Conservation (phyloP, 2,888 invertebrate species). For the Orthosia cruda region DNA sequence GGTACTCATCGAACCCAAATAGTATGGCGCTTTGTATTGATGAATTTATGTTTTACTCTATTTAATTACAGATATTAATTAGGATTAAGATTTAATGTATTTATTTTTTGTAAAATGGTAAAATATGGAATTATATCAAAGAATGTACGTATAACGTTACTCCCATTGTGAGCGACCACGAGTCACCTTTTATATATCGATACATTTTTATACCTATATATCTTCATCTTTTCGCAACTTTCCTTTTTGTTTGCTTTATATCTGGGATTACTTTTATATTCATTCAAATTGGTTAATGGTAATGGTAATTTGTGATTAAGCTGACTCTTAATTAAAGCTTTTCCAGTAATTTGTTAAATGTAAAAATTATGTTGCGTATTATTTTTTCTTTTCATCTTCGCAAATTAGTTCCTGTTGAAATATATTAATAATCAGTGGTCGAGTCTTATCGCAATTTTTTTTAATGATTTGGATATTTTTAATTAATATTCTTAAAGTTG, state of each 20-base stretch:
- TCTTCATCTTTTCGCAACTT: not conserved
- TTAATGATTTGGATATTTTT: not conserved
- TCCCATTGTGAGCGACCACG: too few relatives aligned
- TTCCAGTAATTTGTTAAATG: constrained; percentile 6
- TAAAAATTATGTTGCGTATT: not conserved
- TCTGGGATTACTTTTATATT: not conserved
- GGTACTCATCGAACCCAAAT: too few relatives aligned
- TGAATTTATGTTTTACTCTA: too few relatives aligned
- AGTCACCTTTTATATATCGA: too few relatives aligned
- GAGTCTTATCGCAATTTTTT: not conserved
- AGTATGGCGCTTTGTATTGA: too few relatives aligned
- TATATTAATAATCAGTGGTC: not conserved
- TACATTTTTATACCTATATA: not conserved
- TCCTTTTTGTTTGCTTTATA: not conserved
- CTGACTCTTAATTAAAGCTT: constrained; percentile 17
- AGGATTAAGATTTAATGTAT: too few relatives aligned
- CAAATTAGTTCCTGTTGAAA: constrained; percentile 15
- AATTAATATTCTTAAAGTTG: not conserved
- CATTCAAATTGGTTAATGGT: constrained; percentile 35
- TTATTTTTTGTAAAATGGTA: too few relatives aligned
- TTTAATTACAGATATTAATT: too few relatives aligned
- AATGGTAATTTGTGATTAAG: constrained; percentile 3
- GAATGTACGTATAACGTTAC: too few relatives aligned
- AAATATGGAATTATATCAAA: too few relatives aligned
- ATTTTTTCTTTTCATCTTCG: constrained; percentile 26